Evolutionary conservation across 2,113 vertebrate species (phyloP), one percentile per base, ranked within the genome.

Genomic region (Smithornis capensis): DNA sequence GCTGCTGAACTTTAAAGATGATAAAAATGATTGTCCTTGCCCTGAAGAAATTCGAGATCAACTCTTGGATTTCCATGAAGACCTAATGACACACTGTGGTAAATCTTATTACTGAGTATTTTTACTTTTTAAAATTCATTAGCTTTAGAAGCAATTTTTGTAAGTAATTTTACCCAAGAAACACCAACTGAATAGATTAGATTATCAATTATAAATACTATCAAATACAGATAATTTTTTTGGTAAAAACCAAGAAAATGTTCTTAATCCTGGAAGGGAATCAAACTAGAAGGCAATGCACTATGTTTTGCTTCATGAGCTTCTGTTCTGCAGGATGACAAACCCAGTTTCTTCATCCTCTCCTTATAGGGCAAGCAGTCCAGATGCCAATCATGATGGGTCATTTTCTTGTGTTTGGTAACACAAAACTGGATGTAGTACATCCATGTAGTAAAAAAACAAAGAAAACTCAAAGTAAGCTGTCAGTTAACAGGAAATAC

Each of bases 21-120:
- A 99, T 73, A 99, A 99, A 97, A 98, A 97, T 91, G 99, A 99
- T 60, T 99, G 99, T 95, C 99, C 99, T 14, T 99, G 99, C 94
- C 98, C 99, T 8, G 98, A 99, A 86, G 98, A 98, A 96, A 99
- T 99, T 94, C 96, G 98, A 62, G 99, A 99, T 81, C 98, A 99
- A 33, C 98, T 99, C 47, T 91, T 99, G 27, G 99, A 99, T 96
- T 99, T 99, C 94, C 99, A 99, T 22, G 98, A 99, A 90, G 99
- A 99, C 91, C 96, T 99, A 79, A 99, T 99, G 99, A 98, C 98
- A 56, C 99, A 99, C 87, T 99, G 99, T 97, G 99, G 99, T 99
- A 98, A 69, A 42, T 37, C 47, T 77, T 71, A 1, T 60, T 73
- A 86, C 44, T 92, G 28, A 87, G 35, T 38, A 19, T 44, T 87